Conservation (phyloP, 2,888 invertebrate genomes). For the Conchocele bisecta region DNA sequence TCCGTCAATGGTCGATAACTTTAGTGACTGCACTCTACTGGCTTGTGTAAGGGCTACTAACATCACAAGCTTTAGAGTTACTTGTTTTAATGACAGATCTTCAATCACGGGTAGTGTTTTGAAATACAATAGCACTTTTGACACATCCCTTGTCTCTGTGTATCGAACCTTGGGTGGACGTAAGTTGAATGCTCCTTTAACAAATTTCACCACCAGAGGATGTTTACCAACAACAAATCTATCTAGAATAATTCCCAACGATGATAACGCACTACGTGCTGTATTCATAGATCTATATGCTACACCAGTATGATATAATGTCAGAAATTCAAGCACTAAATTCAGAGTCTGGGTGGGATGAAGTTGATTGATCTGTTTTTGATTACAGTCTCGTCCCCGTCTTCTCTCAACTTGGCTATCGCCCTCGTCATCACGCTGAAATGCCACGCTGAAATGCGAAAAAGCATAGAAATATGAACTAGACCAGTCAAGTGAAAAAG, state of each 20-base stretch:
- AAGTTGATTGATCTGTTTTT: too few relatives aligned
- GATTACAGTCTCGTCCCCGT: too few relatives aligned
- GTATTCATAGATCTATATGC: constrained; percentile 19
- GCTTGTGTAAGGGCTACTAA: background rate
- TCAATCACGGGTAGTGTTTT: background rate
- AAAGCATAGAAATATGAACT: too few relatives aligned
- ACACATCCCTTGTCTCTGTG: constrained; percentile 11
- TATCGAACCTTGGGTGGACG: constrained; percentile 2
- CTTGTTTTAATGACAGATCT: background rate
- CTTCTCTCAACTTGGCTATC: too few relatives aligned
- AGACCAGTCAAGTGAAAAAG: too few relatives aligned
- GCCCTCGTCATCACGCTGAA: too few relatives aligned
- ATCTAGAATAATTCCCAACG: background rate
- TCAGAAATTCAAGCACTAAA: too few relatives aligned
- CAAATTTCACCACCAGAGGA: constrained; percentile 8
- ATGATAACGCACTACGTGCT: constrained; percentile 14
- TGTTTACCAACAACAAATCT: constrained; percentile 3
- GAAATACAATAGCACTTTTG: constrained; percentile 5
- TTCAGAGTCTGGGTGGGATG: too few relatives aligned
- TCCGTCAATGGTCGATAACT: background rate
- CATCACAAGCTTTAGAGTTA: background rate
- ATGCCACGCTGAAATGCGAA: too few relatives aligned
- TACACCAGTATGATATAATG: background rate
- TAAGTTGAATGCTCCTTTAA: constrained; percentile 14
- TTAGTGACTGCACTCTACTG: background rate